A percentile compares a stretch with the other conserved stretches of the same genome.
These are phyloP conservation scores for Drosophila kanekoi DNA, from an alignment of 2,888 invertebrate species.

Conservation along the genomic window DNA sequence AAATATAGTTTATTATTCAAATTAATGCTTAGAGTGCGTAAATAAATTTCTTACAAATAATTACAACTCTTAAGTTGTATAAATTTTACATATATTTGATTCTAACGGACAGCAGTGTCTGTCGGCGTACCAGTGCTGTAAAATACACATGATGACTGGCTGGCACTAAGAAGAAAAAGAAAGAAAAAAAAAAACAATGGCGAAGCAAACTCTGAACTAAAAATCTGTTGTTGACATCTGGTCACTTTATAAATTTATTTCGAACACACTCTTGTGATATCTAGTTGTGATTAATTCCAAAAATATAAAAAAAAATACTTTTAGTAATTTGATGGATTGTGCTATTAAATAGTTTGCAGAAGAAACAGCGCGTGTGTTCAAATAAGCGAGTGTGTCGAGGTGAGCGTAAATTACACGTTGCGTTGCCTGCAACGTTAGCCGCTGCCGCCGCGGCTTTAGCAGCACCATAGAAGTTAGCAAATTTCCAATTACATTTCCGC, in stretches of 20 bases:
- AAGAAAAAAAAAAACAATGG: constrained; percentile 66
- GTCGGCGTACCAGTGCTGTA: constrained; percentile 48
- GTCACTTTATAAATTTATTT: constrained; percentile 71
- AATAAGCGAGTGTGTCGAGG: constrained; percentile 56
- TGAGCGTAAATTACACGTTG: constrained; percentile 61
- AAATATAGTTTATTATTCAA: not conserved
- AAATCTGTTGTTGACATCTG: constrained; percentile 77
- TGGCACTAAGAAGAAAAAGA: constrained; percentile 41
- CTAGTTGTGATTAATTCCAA: constrained; percentile 71
- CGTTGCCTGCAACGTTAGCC: constrained; percentile 30
- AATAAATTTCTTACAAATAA: not conserved
- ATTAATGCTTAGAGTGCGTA: not conserved
- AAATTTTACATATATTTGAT: constrained; percentile 24
- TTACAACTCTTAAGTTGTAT: not conserved
- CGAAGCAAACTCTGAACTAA: constrained; percentile 70
- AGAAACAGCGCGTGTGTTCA: constrained; percentile 45
- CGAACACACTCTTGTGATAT: constrained; percentile 70
- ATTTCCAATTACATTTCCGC: constrained; percentile 73
- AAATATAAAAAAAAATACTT: constrained; percentile 35
- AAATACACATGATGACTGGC: constrained; percentile 44
- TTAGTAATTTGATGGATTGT: constrained; percentile 67
- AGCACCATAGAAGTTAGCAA: constrained; percentile 31
- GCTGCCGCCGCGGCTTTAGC: constrained; percentile 4
- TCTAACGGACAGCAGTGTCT: constrained; percentile 45
- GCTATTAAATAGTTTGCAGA: constrained; percentile 57